These are phyloP conservation scores for Galago senegalensis DNA, from an alignment of 2,797 vertebrate genomes.

Conservation along the genomic window DNA sequence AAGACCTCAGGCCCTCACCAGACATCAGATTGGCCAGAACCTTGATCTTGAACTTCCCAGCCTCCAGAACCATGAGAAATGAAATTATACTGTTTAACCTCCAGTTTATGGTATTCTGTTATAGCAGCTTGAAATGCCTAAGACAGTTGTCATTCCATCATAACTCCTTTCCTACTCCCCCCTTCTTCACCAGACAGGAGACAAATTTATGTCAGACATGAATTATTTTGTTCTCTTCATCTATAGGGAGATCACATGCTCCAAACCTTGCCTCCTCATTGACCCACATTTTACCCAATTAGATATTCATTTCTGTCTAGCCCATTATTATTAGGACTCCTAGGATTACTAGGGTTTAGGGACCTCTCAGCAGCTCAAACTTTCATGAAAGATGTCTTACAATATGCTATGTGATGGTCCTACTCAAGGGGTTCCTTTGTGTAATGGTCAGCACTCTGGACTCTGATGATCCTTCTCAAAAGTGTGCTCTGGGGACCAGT, in stretches of 20 bases:
- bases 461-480: too few relatives aligned
- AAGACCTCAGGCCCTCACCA: not conserved
- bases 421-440: not conserved
- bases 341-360: not conserved
- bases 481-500: not conserved
- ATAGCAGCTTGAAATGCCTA: not conserved
- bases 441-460: too few relatives aligned
- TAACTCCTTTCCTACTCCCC: not conserved
- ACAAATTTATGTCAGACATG: not conserved
- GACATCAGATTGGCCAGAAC: not conserved
- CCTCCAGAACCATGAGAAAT: not conserved
- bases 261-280: not conserved
- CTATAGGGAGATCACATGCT: not conserved
- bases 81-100: not conserved
- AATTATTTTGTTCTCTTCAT: not conserved
- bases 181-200: not conserved
- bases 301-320: not conserved
- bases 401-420: not conserved
- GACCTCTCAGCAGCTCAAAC: not conserved
- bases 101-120: not conserved
- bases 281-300: not conserved
- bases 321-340: not conserved
- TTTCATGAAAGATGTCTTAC: not conserved
- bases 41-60: not conserved
- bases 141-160: not conserved